phyloP scores from a whole-genome alignment of 2,888 invertebrate species.

The Apamea epomidion region DNA sequence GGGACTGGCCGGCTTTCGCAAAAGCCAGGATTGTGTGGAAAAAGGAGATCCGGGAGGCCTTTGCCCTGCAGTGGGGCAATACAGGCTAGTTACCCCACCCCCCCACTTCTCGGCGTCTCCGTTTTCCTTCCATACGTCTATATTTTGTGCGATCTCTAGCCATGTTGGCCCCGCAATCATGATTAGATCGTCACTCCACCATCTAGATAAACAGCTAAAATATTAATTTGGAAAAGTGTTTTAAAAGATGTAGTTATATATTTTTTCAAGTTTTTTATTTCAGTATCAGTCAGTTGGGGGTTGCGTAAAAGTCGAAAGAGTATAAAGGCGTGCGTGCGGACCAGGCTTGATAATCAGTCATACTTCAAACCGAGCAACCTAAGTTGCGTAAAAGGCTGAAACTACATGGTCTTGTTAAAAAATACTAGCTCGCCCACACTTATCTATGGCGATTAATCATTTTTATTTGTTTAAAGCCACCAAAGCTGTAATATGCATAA shows the following conservation, averaged over 20 bases:
- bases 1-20: too few species aligned
- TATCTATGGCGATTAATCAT: constrained; percentile 71
- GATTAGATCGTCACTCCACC: not conserved
- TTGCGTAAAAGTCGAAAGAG: not conserved
- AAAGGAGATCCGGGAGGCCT: too few species aligned
- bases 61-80: too few species aligned
- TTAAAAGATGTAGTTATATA: not conserved
- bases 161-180: not conserved
- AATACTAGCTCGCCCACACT: constrained; percentile 28
- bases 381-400: constrained; percentile 28
- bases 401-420: constrained; percentile 26
- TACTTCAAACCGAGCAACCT: constrained; percentile 13
- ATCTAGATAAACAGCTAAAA: not conserved
- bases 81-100: too few species aligned
- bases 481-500: constrained; percentile 72
- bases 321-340: constrained; percentile 12
- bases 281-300: not conserved
- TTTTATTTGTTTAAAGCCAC: constrained; percentile 74
- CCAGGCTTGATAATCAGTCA: constrained; percentile 7
- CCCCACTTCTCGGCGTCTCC: not conserved
- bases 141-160: not conserved
- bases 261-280: not conserved
- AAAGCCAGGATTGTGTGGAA: too few species aligned
- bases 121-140: not conserved
- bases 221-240: not conserved